Base-by-base conservation (phyloP, 2,797 vertebrate genomes). In the Pempheris klunzingeri region DNA sequence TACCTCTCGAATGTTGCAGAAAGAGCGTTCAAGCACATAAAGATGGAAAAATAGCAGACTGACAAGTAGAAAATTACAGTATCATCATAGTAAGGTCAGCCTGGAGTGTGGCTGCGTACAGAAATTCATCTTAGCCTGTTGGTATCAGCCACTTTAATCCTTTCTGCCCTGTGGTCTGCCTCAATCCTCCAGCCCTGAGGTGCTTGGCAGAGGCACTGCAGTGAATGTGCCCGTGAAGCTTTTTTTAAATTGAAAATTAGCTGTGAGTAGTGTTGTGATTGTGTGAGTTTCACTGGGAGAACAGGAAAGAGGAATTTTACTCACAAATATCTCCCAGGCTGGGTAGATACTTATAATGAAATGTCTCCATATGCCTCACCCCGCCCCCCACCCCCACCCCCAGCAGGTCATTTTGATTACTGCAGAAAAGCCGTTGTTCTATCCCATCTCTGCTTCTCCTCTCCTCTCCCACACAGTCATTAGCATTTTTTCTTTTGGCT, bases 401-500 rank as follows among this genome's bases (percentile, higher is more conserved):
- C 59, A 72, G 76, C 87, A 74, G 89, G 87, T 91, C 84, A 89
- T 88, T 88, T 55, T 85, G 81, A 89, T 88, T 82, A 82, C 86
- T 61, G 84, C 83, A 81, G 77, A 85, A 85, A 90, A 65, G n/a
- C 22, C 28, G 28, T 74, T 43, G 62, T 81, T 84, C 76, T 60
- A 69, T 22, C 69, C 66, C 77, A 44, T 81, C 77, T 63, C 69
- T 2, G 39, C 83, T 47, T 74, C 70, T 9, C 57, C 36, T 22
- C 58, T 12, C 47, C 78, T 90, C 87, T 88, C 92, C 85, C 86
- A 93, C 90, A 83, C 89, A 81, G 22, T 85, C 83, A 93, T 94
- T 93, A 89, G 88, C 91, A 94, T 94, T 89, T 85, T 71, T 57
- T 88, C 81, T 81, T 78, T 74, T 87, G 88, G 87, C 87, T 87